Percentiles rank a stretch among this genome's conserved stretches.
Evolutionary conservation across 2,888 invertebrate species (phyloP).

Genomic region (Cephus sareptanus): DNA sequence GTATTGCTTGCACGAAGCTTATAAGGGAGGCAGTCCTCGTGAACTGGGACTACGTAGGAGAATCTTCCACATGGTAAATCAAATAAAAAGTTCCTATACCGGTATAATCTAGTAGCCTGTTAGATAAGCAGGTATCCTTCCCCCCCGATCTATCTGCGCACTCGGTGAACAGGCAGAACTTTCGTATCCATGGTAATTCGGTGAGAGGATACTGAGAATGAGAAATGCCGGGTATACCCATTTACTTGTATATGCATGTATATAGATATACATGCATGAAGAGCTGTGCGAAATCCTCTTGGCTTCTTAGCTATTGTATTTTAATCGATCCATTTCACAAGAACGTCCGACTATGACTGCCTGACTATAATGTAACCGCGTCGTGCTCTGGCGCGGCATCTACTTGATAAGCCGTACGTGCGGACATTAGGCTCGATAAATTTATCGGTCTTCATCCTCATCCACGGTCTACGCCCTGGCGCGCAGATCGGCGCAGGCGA

Average conservation of each 20-base stretch:
- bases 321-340: conserved; percentile 41
- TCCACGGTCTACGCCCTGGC: conserved; percentile 15
- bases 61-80: too few species aligned
- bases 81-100: too few species aligned
- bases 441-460: conserved; percentile 18
- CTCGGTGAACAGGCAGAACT: background rate
- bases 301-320: conserved; percentile 31
- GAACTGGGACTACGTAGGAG: too few species aligned
- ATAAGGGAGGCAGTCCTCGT: too few species aligned
- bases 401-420: conserved; percentile 49
- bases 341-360: conserved; percentile 18
- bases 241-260: too few species aligned
- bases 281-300: conserved; percentile 10
- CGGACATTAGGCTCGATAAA: conserved; percentile 43
- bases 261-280: background rate
- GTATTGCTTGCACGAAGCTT: too few species aligned
- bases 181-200: conserved; percentile 21
- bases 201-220: background rate
- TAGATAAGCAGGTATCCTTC: too few species aligned
- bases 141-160: background rate
- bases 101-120: too few species aligned
- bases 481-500: background rate
- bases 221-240: too few species aligned
- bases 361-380: conserved; percentile 13
- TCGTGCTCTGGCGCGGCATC: conserved; percentile 27